Base-by-base conservation (phyloP, 1,140 invertebrate genomes). In the Euura saliciscinereae region DNA sequence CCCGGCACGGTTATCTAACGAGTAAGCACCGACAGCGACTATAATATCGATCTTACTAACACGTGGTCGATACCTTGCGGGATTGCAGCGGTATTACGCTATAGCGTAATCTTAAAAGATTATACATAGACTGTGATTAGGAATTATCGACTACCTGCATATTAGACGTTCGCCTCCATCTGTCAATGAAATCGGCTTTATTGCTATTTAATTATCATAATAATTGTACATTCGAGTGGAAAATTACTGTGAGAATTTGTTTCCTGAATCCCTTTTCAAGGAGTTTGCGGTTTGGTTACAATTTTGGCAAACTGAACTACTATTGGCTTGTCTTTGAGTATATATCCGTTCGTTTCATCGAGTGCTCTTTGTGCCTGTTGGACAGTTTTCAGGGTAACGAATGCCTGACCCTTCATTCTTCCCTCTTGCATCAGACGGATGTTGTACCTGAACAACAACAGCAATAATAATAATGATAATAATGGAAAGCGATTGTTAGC, bases 361-460 rank as follows among this genome's bases (percentile, higher is more conserved):
- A 98, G 81, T 44, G 97, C 97, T 80, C 89, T 87, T 83, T 92
- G 88, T 2, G 96, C 95, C 78, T 91, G 87, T 70, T 90, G 87
- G n/a, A 92, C 88, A 80, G 89, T 92, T 73, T 92, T 91, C 68
- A 98, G 89, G 6, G 94, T 96, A 1, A 99, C 89, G 90, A 99
- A 99, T 5, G 95, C 96, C 88, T 99, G 97, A 0, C 96, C 96
- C 87, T 97, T 98, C 96, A 99, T 98, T 81, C 96, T 90, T 0
- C 97, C 97, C 84, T 97, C 95, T 84, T 96, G 95, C 96, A 99
- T 97, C 2, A 97, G 89, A 77, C 94, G 90, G n/a, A 97, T 90
- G 87, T 96, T 92, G 87, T 96, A 97, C 73, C 84, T 86, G 44
- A 43, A 80, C 13, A 11, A n/a, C 51, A 80, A 43, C 13, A 68